Evolutionary conservation across 1,140 invertebrate genomes (phyloP).

Genomic region (Oedothorax gibbosus): DNA sequence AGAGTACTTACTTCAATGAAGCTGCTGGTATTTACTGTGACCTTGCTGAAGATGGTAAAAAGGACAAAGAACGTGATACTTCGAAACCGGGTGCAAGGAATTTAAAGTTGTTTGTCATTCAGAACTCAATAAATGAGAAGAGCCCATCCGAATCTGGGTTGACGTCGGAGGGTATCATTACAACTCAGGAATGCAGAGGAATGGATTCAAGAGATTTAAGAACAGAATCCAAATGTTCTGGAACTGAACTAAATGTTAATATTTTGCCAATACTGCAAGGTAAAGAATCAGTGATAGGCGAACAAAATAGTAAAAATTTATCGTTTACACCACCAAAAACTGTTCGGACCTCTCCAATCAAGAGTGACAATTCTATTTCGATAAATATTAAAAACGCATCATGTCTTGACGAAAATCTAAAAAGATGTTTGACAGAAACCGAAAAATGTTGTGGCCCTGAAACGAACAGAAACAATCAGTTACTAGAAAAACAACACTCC

Average conservation of each 20-base stretch:
- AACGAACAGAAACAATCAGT: neutral
- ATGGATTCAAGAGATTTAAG: neutral
- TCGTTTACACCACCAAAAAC: too few relatives aligned
- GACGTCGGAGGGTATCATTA: neutral
- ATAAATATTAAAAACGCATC: too few relatives aligned
- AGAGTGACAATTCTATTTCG: too few relatives aligned
- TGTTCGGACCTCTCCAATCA: too few relatives aligned
- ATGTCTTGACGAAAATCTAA: too few relatives aligned
- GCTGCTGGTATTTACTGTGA: neutral
- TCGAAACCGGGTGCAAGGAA: neutral
- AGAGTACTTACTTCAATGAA: constrained; percentile 45
- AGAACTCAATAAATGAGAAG: neutral
- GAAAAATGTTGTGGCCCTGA: neutral
- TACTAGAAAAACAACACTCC: neutral
- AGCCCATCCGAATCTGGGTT: neutral
- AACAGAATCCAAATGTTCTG: neutral
- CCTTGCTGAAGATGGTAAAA: neutral
- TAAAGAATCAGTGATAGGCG: too few relatives aligned
- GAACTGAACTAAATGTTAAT: neutral
- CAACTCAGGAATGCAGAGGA: neutral
- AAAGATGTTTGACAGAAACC: too few relatives aligned
- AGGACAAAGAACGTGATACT: neutral
- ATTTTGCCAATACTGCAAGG: too few relatives aligned
- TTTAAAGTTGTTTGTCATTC: neutral
- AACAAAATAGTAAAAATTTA: too few relatives aligned